Evolutionary conservation across 2,888 invertebrate genomes (phyloP).

Genomic region (Deilephila elpenor): DNA sequence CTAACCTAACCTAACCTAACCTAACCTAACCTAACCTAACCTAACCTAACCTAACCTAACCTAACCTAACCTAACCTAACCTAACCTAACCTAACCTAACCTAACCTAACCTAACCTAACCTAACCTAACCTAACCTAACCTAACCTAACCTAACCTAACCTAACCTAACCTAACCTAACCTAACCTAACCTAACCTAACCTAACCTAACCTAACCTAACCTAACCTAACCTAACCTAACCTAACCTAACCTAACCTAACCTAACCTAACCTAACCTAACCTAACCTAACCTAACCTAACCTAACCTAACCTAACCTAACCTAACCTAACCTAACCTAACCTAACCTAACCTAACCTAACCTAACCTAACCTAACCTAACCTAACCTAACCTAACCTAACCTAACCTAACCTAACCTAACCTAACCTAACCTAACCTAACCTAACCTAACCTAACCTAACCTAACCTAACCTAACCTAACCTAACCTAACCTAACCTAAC

Average conservation of each 20-base stretch:
- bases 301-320: conserved; percentile 40
- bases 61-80: conserved; percentile 26
- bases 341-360: conserved; percentile 36
- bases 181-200: not conserved
- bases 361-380: conserved; percentile 39
- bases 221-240: conserved; percentile 42
- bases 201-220: conserved; percentile 38
- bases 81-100: conserved; percentile 36
- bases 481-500: conserved; percentile 1
- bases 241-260: conserved; percentile 45
- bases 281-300: conserved; percentile 40
- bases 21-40: conserved; percentile 35
- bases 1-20: conserved; percentile 36
- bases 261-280: conserved; percentile 41
- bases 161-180: too few species aligned
- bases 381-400: conserved; percentile 39
- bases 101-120: conserved; percentile 38
- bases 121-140: conserved; percentile 39
- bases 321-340: conserved; percentile 33
- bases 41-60: conserved; percentile 35
- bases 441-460: too few species aligned
- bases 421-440: conserved; percentile 35
- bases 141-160: conserved; percentile 41
- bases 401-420: conserved; percentile 37
- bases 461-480: conserved; percentile 34